Conservation (phyloP, 2,113 vertebrate species). For the Rhinolophus ferrumequinum region DNA sequence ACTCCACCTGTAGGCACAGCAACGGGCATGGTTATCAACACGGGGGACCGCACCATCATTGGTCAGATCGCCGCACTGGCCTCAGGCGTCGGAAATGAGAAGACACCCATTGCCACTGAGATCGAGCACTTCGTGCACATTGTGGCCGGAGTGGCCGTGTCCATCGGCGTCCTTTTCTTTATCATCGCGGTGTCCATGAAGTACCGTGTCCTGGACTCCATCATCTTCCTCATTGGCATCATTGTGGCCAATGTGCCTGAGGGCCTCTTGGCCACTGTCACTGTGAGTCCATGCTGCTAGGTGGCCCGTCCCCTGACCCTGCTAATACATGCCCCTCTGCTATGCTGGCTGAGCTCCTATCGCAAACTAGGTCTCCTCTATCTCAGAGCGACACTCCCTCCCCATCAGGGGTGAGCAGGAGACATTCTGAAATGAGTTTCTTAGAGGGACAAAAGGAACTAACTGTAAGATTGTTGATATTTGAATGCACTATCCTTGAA, state of each 20-base stretch:
- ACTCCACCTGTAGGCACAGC: constrained; percentile 83
- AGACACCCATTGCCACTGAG: constrained; percentile 88
- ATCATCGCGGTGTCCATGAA: constrained; percentile 86
- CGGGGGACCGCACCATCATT: constrained; percentile 87
- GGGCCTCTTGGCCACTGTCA: constrained; percentile 89
- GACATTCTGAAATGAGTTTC: background rate
- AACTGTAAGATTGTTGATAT: background rate
- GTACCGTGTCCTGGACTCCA: constrained; percentile 85
- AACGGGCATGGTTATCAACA: constrained; percentile 88
- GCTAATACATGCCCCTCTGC: too few species aligned
- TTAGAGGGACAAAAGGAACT: background rate
- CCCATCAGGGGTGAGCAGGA: background rate
- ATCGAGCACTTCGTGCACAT: constrained; percentile 90
- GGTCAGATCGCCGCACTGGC: constrained; percentile 88
- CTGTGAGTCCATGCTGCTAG: constrained; percentile 82
- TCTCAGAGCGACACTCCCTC: background rate
- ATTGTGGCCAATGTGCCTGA: constrained; percentile 91
- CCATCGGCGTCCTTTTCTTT: constrained; percentile 88
- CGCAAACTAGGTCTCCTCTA: background rate
- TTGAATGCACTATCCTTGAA: background rate
- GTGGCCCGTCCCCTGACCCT: background rate
- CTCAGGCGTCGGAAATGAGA: constrained; percentile 86
- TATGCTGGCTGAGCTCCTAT: background rate
- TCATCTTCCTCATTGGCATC: constrained; percentile 91
- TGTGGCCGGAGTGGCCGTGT: constrained; percentile 87